Conservation (phyloP, 2,888 invertebrate genomes). For the Brachycybe producta region DNA sequence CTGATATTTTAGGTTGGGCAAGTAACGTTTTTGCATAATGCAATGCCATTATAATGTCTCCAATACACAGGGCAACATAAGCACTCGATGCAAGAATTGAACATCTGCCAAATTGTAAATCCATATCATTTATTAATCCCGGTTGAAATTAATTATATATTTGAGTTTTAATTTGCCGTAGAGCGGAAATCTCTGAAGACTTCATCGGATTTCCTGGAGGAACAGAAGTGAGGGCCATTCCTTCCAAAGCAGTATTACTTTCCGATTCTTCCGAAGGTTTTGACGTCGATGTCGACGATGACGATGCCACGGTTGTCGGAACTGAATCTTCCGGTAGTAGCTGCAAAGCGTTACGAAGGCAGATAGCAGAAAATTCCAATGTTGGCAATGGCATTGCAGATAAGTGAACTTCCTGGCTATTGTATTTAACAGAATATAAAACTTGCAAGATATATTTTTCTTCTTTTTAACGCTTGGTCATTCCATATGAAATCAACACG, state of each 20-base stretch:
- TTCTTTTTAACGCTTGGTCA: no score
- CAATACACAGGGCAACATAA: slow-evolving; percentile 69
- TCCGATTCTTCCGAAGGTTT: neutral
- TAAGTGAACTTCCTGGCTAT: slow-evolving; percentile 50
- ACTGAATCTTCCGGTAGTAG: slow-evolving; percentile 46
- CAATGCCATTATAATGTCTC: slow-evolving; percentile 66
- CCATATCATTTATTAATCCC: neutral
- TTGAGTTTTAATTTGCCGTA: slow-evolving; percentile 26
- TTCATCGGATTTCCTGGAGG: slow-evolving; percentile 35
- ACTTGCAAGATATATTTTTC: no score
- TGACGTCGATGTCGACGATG: neutral
- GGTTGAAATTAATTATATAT: neutral
- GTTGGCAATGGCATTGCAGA: slow-evolving; percentile 77
- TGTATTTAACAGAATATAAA: slow-evolving; percentile 18
- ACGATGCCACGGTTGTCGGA: slow-evolving; percentile 4
- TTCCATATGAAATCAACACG: no score
- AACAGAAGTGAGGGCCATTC: slow-evolving; percentile 27
- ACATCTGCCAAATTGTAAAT: slow-evolving; percentile 30
- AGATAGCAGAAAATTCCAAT: slow-evolving; percentile 76
- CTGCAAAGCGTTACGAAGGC: slow-evolving; percentile 68
- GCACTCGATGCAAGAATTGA: slow-evolving; percentile 62
- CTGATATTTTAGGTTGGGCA: slow-evolving; percentile 54
- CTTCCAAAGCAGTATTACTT: slow-evolving; percentile 24
- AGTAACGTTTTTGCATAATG: slow-evolving; percentile 63
- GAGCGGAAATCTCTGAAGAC: slow-evolving; percentile 30